Evolutionary conservation across 2,888 invertebrate genomes (phyloP).

Genomic region (Phaedon cochleariae): DNA sequence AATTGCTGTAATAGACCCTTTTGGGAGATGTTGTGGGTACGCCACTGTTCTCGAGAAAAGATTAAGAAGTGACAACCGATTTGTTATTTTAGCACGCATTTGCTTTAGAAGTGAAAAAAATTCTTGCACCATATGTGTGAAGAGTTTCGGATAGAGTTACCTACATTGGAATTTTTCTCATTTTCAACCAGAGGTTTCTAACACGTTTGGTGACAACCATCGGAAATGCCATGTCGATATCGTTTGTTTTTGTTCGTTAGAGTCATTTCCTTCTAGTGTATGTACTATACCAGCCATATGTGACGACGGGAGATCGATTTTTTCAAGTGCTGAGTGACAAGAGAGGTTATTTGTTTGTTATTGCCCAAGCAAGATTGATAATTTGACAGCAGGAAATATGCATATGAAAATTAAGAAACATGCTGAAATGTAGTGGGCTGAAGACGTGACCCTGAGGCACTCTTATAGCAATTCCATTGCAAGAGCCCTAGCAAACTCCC

Average conservation of each 20-base stretch:
- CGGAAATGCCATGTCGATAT: neutral
- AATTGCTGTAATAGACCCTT: too few species aligned
- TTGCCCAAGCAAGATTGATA: too few species aligned
- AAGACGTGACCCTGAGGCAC: too few species aligned
- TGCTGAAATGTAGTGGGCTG: too few species aligned
- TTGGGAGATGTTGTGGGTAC: neutral
- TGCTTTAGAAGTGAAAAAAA: constrained; percentile 2
- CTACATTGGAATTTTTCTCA: neutral
- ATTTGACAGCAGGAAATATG: too few species aligned
- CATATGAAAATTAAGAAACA: too few species aligned
- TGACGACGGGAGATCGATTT: too few species aligned
- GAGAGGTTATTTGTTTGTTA: too few species aligned
- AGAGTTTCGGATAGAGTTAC: neutral
- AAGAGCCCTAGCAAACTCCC: too few species aligned
- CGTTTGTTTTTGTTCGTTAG: neutral
- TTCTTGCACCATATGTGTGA: constrained; percentile 21
- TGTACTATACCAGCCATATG: too few species aligned
- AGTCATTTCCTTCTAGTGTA: neutral
- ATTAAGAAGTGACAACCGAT: constrained; percentile 12
- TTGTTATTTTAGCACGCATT: constrained; percentile 26
- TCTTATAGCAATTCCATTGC: too few species aligned
- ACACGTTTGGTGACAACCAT: neutral
- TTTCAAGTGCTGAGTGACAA: too few species aligned
- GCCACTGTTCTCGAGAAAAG: neutral
- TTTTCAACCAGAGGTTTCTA: neutral